Conservation (phyloP, 2,797 vertebrate genomes). For the Melanotaenia nigrans region DNA sequence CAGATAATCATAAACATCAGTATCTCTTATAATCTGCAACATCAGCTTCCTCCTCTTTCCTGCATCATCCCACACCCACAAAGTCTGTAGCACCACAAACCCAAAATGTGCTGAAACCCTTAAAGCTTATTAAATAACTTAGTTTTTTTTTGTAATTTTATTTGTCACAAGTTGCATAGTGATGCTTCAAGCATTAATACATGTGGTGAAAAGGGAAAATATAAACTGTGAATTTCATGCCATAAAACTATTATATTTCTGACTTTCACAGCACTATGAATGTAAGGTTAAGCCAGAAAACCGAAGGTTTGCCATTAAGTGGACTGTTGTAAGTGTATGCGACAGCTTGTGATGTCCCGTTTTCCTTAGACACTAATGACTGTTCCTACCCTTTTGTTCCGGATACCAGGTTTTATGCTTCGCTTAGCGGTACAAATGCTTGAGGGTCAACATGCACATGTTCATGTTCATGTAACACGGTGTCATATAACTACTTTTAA, state of each 20-base stretch:
- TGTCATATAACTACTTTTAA: constrained; percentile 49
- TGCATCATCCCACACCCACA: neutral
- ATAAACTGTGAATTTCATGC: constrained; percentile 51
- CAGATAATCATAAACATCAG: neutral
- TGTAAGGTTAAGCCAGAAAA: constrained; percentile 32
- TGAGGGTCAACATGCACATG: constrained; percentile 44
- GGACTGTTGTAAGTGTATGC: neutral
- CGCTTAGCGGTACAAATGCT: constrained; percentile 47
- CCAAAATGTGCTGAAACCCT: neutral
- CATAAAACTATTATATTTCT: constrained; percentile 21
- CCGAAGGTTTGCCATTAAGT: constrained; percentile 13
- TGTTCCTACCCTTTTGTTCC: constrained; percentile 12
- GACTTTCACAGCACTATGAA: constrained; percentile 26
- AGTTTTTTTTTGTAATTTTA: neutral
- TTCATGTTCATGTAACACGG: constrained; percentile 47
- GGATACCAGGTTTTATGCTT: constrained; percentile 46
- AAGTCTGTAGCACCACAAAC: neutral
- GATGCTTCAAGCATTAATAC: constrained; percentile 12
- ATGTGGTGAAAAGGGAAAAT: constrained; percentile 56
- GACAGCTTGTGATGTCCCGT: constrained; percentile 21
- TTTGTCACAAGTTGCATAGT: neutral
- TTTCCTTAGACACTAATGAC: constrained; percentile 39
- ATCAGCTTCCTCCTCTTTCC: constrained; percentile 5
- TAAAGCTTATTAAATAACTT: constrained; percentile 2
- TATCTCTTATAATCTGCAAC: neutral